These are phyloP conservation scores for Solenodon paradoxus DNA, from an alignment of 2,113 vertebrate genomes.

Conservation along the genomic window DNA sequence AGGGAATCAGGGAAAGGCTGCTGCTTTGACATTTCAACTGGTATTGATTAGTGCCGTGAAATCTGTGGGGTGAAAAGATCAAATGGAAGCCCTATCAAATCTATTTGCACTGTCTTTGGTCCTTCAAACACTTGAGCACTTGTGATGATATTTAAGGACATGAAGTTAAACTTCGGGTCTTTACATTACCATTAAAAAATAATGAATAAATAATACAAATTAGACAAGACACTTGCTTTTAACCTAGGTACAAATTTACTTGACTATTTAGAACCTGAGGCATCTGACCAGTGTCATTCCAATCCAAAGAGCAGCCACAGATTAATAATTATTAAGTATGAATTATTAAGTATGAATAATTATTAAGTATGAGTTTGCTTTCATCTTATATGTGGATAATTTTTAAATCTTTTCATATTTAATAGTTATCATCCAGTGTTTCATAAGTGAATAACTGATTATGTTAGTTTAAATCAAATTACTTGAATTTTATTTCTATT, in stretches of 20 bases:
- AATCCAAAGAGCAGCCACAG: slow-evolving; percentile 81
- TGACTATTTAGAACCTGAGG: not conserved
- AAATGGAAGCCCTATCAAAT: slow-evolving; percentile 51
- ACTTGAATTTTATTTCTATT: slow-evolving; percentile 82
- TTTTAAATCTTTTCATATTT: slow-evolving; percentile 67
- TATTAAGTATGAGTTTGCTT: slow-evolving; percentile 67
- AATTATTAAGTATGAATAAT: slow-evolving; percentile 70
- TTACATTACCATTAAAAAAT: slow-evolving; percentile 51
- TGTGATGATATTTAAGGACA: slow-evolving; percentile 6
- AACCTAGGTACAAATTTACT: not conserved
- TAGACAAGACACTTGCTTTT: slow-evolving; percentile 1
- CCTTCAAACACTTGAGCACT: slow-evolving; percentile 46
- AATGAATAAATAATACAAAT: no score
- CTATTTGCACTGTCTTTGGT: not conserved
- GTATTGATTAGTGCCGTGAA: not conserved
- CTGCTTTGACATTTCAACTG: slow-evolving; percentile 32
- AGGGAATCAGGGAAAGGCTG: slow-evolving; percentile 11
- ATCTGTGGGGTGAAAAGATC: not conserved
- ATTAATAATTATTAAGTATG: slow-evolving; percentile 53
- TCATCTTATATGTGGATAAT: not conserved
- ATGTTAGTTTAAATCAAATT: slow-evolving; percentile 70
- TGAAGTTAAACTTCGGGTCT: slow-evolving; percentile 54
- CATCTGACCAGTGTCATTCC: slow-evolving; percentile 50
- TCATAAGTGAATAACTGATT: slow-evolving; percentile 35
- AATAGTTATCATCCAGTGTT: slow-evolving; percentile 52